Evolutionary conservation across 1,140 invertebrate species (phyloP).

Genomic region (Macrotrachela quadricornifera): DNA sequence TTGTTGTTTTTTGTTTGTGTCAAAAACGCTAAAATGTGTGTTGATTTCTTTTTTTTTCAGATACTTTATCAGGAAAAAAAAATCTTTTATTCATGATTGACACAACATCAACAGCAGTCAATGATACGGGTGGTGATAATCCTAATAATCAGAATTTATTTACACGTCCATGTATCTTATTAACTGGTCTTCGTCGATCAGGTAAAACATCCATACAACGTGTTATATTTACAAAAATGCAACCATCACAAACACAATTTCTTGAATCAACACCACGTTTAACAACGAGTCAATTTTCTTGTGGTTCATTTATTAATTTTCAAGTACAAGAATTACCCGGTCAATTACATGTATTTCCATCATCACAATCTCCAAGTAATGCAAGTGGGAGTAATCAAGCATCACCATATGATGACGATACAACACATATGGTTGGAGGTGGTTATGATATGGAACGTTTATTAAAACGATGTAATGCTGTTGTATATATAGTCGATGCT

Average conservation of each 20-base stretch:
- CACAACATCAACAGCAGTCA: too few relatives aligned
- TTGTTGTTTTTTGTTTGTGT: too few relatives aligned
- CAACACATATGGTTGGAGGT: constrained; percentile 38
- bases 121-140: too few relatives aligned
- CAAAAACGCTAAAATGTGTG: too few relatives aligned
- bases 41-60: too few relatives aligned
- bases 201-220: constrained; percentile 99
- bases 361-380: too few relatives aligned
- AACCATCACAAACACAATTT: constrained; percentile 97
- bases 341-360: constrained; percentile 73
- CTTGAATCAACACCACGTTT: constrained; percentile 95
- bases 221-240: constrained; percentile 99
- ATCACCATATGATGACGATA: neutral
- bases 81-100: too few relatives aligned
- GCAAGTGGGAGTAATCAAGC: neutral
- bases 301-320: constrained; percentile 95
- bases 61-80: too few relatives aligned
- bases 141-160: too few relatives aligned
- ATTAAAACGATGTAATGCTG: constrained; percentile 71
- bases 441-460: constrained; percentile 84
- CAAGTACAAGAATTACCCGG: constrained; percentile 99
- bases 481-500: constrained; percentile 99
- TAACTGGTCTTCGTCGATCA: constrained; percentile 33
- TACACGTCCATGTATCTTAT: neutral
- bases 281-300: constrained; percentile 70